A percentile compares a stretch with the other conserved stretches of the same genome.
Evolutionary conservation across 2,888 invertebrate genomes (phyloP).

Genomic region (Melinopterus prodromus): DNA sequence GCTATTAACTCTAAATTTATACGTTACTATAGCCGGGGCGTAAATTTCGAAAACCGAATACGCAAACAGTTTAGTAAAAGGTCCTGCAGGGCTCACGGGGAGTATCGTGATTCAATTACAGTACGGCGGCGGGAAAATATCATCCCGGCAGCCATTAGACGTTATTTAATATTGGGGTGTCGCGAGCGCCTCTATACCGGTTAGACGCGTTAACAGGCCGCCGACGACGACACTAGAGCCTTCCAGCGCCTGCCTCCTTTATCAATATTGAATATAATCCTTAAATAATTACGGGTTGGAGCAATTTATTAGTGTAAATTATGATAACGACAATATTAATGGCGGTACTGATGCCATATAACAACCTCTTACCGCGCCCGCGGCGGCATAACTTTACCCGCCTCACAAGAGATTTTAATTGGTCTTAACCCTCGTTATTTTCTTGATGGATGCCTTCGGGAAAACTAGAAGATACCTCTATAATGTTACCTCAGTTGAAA

Average conservation of each 20-base stretch:
- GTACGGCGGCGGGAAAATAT: neutral
- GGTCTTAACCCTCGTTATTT: conserved; percentile 4
- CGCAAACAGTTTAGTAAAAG: conserved; percentile 4
- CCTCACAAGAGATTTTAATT: neutral
- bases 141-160: neutral
- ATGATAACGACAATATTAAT: neutral
- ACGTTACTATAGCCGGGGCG: neutral
- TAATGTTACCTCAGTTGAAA: neutral
- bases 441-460: neutral
- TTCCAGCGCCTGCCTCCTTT: neutral
- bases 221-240: neutral
- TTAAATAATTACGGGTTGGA: conserved; percentile 9
- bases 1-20: too few species aligned
- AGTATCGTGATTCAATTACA: neutral
- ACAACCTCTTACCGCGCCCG: neutral
- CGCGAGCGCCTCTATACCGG: neutral
- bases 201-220: neutral
- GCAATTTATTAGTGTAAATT: conserved; percentile 17
- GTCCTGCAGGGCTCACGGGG: neutral
- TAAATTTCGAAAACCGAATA: neutral
- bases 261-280: conserved; percentile 18
- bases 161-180: conserved; percentile 4
- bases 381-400: neutral
- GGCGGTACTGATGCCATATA: neutral
- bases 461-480: neutral